Evolutionary conservation across 2,888 invertebrate genomes (phyloP).

Genomic region (Punctoribates punctum): DNA sequence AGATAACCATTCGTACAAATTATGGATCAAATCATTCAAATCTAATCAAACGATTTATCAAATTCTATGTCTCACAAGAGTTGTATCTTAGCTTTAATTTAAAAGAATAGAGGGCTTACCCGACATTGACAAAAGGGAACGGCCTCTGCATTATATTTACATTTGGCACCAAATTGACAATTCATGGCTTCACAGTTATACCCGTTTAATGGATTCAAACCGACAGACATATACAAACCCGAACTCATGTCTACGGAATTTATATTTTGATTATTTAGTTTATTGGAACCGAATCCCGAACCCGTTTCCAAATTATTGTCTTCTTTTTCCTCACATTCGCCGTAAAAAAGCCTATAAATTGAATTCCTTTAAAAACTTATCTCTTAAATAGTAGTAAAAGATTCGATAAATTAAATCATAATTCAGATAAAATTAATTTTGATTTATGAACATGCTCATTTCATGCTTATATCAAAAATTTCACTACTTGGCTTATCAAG

Average conservation of each 20-base stretch:
- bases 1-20: background rate
- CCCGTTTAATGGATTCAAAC: background rate
- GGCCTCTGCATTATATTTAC: constrained; percentile 34
- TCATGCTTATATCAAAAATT: too few species aligned
- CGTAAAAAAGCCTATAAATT: constrained; percentile 49
- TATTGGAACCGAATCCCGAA: background rate
- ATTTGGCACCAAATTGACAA: constrained; percentile 38
- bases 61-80: too few species aligned
- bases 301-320: constrained; percentile 8
- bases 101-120: background rate
- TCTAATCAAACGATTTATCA: too few species aligned
- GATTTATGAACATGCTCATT: too few species aligned
- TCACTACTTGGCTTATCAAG: too few species aligned
- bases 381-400: too few species aligned
- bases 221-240: constrained; percentile 17
- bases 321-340: constrained; percentile 52
- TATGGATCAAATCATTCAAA: background rate
- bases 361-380: too few species aligned
- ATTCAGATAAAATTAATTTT: too few species aligned
- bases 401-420: too few species aligned
- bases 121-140: constrained; percentile 36
- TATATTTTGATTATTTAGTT: background rate
- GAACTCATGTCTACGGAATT: constrained; percentile 7
- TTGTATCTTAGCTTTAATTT: too few species aligned
- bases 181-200: constrained; percentile 51